phyloP scores from a whole-genome alignment of 2,888 invertebrate species.

The Amphipoea lucens region DNA sequence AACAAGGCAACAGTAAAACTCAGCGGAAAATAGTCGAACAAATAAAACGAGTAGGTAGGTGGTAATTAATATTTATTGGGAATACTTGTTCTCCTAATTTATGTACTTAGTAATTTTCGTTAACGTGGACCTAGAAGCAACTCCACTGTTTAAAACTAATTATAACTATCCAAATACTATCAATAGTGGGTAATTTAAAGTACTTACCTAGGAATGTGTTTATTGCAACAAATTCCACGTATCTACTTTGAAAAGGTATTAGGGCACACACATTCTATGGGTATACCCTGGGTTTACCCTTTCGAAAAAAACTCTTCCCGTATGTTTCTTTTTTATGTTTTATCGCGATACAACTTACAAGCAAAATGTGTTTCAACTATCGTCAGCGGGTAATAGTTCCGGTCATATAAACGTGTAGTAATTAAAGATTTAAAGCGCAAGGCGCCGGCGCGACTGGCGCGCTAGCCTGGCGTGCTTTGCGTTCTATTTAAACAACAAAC shows the following conservation, averaged over 20 bases:
- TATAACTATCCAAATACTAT: not conserved
- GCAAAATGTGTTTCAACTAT: slow-evolving; percentile 17
- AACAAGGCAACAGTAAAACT: slow-evolving; percentile 14
- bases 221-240: not conserved
- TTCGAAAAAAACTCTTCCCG: not conserved
- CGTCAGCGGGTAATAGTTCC: slow-evolving; percentile 48
- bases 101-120: not conserved
- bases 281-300: not conserved
- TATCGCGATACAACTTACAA: slow-evolving; percentile 18
- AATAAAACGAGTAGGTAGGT: not conserved
- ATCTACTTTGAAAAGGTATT: not conserved
- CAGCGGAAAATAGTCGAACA: slow-evolving; percentile 9
- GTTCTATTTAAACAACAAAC: slow-evolving; percentile 64
- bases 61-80: slow-evolving; percentile 22
- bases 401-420: slow-evolving; percentile 68
- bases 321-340: not conserved
- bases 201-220: no score
- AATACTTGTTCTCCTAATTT: slow-evolving; percentile 5
- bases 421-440: slow-evolving; percentile 78
- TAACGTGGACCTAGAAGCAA: not conserved
- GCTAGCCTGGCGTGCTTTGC: slow-evolving; percentile 52
- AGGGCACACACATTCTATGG: not conserved
- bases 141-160: not conserved
- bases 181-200: not conserved
- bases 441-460: slow-evolving; percentile 70